Conservation (phyloP, 2,797 vertebrate species). For the Manis pentadactyla region DNA sequence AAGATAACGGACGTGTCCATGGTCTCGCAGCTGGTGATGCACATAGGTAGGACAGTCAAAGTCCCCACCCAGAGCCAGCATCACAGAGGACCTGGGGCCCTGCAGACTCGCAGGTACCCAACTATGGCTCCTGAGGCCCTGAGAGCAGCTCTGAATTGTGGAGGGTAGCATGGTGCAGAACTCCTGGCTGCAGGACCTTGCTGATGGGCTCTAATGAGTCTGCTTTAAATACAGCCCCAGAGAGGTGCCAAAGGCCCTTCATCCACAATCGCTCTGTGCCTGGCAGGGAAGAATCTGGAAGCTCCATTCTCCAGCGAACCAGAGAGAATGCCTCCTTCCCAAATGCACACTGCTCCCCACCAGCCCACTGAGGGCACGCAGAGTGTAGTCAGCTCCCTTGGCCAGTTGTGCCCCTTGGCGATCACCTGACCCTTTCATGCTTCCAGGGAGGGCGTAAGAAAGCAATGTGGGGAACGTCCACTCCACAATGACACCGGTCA, state of each 20-base stretch:
- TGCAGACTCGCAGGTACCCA: background rate
- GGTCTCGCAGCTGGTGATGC: background rate
- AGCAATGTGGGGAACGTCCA: accelerated
- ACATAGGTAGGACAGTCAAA: background rate
- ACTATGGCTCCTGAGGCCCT: background rate
- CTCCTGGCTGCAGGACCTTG: background rate
- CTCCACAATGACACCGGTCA: background rate
- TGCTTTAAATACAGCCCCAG: background rate
- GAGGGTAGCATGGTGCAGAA: background rate
- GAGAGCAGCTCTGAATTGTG: background rate
- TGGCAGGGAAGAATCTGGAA: background rate
- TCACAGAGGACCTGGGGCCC: background rate
- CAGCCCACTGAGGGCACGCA: background rate
- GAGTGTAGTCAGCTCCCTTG: background rate
- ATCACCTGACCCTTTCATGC: background rate
- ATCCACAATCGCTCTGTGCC: background rate
- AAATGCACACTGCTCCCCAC: background rate
- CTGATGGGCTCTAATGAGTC: background rate
- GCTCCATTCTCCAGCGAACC: background rate
- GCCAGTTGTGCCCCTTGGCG: background rate
- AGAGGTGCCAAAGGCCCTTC: background rate
- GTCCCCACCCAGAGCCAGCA: background rate
- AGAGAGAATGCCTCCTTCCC: background rate
- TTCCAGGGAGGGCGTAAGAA: background rate
- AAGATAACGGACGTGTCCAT: background rate